Evolutionary conservation across 2,888 invertebrate species (phyloP), one percentile per base, ranked within the genome.

Genomic region (Eustalomyia histrio): DNA sequence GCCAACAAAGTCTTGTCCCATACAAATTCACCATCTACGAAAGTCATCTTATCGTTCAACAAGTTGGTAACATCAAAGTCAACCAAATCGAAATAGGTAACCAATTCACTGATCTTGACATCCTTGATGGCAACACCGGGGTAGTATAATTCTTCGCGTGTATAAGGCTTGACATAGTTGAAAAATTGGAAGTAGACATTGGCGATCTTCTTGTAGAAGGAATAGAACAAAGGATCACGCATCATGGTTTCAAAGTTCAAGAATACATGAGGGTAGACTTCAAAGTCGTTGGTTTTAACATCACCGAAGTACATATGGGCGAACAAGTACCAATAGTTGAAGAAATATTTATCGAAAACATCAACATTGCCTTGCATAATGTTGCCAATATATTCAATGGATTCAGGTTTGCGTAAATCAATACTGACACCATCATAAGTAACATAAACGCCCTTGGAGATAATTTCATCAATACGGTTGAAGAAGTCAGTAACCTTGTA

Each of bases 161-260:
- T 93, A 91, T 95, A 94, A 0, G 89, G 85, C 21, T 92, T 92
- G 17, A 94, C 90, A 60, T 92, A 89, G 75, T 91, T 85, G 82
- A 93, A 92, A 92, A 93, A 94, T 75, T 90, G 86, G 33, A 91
- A 89, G 92, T 94, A 94, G 63, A 94, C 89, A 29, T 90, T 87
- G 24, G 92, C 87, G 81, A 94, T 92, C 68, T 92, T 92, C 87
- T 93, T 93, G 86, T 93, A 93, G 43, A 94, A 89, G 84, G 92
- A 92, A 88, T 93, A 95, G 92, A 94, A 94, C 14, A 93, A 91
- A 6, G 95, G 95, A 86, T 95, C 95, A 81, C 94, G 93, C 72
- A 94, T 91, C 82, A 93, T 92, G 6, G 94, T 94, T 85, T 92
- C 92, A 85, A 92, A 92, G 83, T 94, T 92, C 87, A 94, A 94